Percentiles rank a stretch among this genome's conserved stretches.
Evolutionary conservation across 2,888 invertebrate genomes (phyloP).

Genomic region (Sesamia inferens): DNA sequence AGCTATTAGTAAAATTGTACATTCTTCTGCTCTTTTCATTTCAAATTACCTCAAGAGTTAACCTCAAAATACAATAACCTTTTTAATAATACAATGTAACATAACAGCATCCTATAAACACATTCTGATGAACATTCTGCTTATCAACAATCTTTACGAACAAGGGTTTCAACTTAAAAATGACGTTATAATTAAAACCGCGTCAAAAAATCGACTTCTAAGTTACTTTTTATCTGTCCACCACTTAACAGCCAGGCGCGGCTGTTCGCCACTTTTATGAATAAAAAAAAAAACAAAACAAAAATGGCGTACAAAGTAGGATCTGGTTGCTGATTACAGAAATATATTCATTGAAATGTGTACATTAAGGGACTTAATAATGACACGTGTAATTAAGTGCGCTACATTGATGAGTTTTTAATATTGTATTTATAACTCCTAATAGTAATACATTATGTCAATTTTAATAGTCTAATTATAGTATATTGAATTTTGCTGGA

Average conservation of each 20-base stretch:
- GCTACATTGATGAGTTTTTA: slow-evolving; percentile 1
- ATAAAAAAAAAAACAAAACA: slow-evolving; percentile 40
- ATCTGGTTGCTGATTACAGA: slow-evolving; percentile 58
- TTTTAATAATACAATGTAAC: slow-evolving; percentile 39
- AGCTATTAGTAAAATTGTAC: background rate
- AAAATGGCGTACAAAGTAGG: slow-evolving; percentile 53
- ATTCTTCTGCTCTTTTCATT: background rate
- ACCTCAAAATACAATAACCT: background rate
- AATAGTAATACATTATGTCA: background rate
- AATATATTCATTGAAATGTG: slow-evolving; percentile 68
- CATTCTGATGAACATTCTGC: slow-evolving; percentile 42
- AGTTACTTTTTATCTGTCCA: slow-evolving; percentile 64
- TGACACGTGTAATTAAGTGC: slow-evolving; percentile 67
- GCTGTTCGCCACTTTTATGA: slow-evolving; percentile 44
- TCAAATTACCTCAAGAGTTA: background rate
- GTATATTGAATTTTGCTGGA: background rate
- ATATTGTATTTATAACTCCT: slow-evolving; percentile 11
- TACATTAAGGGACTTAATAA: slow-evolving; percentile 62
- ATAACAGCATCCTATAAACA: slow-evolving; percentile 28
- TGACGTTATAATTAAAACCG: slow-evolving; percentile 72
- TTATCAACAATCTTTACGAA: slow-evolving; percentile 57
- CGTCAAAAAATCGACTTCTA: slow-evolving; percentile 69
- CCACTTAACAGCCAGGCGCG: slow-evolving; percentile 58
- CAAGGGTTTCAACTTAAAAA: slow-evolving; percentile 68
- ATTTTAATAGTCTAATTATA: slow-evolving; percentile 4